Percentiles rank a stretch among this genome's conserved stretches.
These are phyloP conservation scores for Gadus chalcogrammus DNA, from an alignment of 2,113 vertebrate species.

Conservation along the genomic window DNA sequence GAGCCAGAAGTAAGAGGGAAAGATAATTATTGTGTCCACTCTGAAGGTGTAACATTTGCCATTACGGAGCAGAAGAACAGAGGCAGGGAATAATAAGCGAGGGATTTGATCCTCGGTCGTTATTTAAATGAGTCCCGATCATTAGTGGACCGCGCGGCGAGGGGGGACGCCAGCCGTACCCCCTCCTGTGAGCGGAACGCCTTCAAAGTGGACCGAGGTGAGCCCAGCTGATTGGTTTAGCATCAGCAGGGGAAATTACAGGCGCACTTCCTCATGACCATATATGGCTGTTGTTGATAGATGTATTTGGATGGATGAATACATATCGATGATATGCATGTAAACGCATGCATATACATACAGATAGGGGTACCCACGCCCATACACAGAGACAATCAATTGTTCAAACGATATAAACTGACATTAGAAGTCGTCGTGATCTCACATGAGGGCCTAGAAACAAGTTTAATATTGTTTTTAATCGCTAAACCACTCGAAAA, in stretches of 20 bases:
- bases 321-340: too few relatives aligned
- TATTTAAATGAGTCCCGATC: conserved; percentile 66
- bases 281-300: too few relatives aligned
- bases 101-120: conserved; percentile 47
- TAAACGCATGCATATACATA: too few relatives aligned
- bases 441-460: too few relatives aligned
- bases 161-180: conserved; percentile 20
- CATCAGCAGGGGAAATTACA: conserved; percentile 26
- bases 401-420: too few relatives aligned
- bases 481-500: too few relatives aligned
- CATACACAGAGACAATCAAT: too few relatives aligned
- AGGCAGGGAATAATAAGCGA: conserved; percentile 56
- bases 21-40: conserved; percentile 5
- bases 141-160: conserved; percentile 29
- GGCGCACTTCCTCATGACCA: not conserved
- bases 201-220: conserved; percentile 63
- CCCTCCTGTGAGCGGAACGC: conserved; percentile 46
- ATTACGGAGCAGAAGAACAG: conserved; percentile 60
- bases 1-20: not conserved
- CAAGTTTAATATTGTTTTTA: too few relatives aligned
- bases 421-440: too few relatives aligned
- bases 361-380: too few relatives aligned
- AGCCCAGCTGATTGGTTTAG: conserved; percentile 45
- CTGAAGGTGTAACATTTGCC: conserved; percentile 65
- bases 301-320: too few relatives aligned